Evolutionary conservation across 2,797 vertebrate genomes (phyloP), one percentile per base, ranked within the genome.

Genomic region (Myotis findleyi): DNA sequence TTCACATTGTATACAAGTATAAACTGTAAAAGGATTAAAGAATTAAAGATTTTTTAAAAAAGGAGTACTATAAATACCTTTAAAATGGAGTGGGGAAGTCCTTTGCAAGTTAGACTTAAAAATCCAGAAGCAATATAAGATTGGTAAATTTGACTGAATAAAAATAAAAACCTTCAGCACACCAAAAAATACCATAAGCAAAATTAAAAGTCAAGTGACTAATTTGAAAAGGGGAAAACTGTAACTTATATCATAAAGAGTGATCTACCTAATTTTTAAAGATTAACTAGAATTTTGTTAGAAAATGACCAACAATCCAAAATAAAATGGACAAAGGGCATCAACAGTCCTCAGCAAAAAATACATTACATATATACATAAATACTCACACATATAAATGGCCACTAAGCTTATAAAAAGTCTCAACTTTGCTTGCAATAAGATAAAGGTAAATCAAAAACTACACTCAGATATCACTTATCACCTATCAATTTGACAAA

Each of bases 171-270:
- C 30, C 3, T 59, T 86, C 62, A 44, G 44, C 10, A 23, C 3
- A 18, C 11, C 53, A 64, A 73, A 92, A 90, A 81, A 55, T 3
- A 86, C 25, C 17, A 81, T 27, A 57, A 57, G 49, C 7, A 81
- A 87, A 81, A 87, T 87, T 81, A 75, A 72, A 81, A 94, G 49
- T 17, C 30, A 81, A 87, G 44, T 80, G 76, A 87, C 38, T 75
- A 59, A 81, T 81, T 49, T 25, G 6, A 8, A 25, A 66, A 17
- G 20, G 38, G 14, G 25, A 80, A 17, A 64, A 68, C 53, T 80
- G 6, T 14, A 80, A 57, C 57, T 64, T 80, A 6, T 72, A 80
- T 72, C 41, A 81, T 12, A 87, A 72, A 85, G 36, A 47, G 5
- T n/a, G 7, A 62, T 71, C 9, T 88, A 44, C 41, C 44, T 86